Base-by-base conservation (phyloP, 2,888 invertebrate species). In the Macaria notata region DNA sequence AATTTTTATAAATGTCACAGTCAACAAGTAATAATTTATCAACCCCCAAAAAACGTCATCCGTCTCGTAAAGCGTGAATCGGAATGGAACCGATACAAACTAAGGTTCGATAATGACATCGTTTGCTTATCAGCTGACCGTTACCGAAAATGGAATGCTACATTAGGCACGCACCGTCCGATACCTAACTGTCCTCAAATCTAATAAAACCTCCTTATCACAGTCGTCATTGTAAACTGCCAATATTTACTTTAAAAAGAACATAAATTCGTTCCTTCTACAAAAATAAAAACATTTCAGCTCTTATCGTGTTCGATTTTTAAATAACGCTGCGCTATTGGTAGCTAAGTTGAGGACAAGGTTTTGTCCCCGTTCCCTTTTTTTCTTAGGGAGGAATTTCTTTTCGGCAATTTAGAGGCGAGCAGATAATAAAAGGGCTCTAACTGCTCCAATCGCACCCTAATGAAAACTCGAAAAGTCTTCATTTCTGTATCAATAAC, bases 401-500 rank as follows among this genome's bases (percentile, higher is more conserved):
- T 89, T 88, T 91, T 91, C 78, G 86, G 87, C 87, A 92, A 92
- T 92, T 92, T 88, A 88, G 81, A 90, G 84, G 81, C 86, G 83
- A 86, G 86, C 78, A 88, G 91, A 92, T 92, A 92, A 92, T 92
- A 92, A 92, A 92, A 90, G 88, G 92, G 89, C 90, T 88, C 88
- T 91, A 90, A 92, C 86, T 88, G 89, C 84, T 80, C 73, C 83
- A 79, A 88, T 88, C 83, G 84, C 84, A 79, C 89, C 85, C 86
- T 90, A 90, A 91, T 91, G 91, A 90, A 91, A 91, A 88, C 83
- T 86, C 81, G 79, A 81, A 82, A 85, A 82, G 81, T 86, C 84
- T 75, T 84, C 80, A 85, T 86, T 88, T 81, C 82, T 81, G 81
- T 84, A 86, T 86, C 84, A 83, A 86, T 86, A 87, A 83, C 73